A percentile compares a stretch with the other conserved stretches of the same genome.
These are phyloP conservation scores for Aplochiton taeniatus DNA, from an alignment of 2,797 vertebrate species.

Conservation along the genomic window DNA sequence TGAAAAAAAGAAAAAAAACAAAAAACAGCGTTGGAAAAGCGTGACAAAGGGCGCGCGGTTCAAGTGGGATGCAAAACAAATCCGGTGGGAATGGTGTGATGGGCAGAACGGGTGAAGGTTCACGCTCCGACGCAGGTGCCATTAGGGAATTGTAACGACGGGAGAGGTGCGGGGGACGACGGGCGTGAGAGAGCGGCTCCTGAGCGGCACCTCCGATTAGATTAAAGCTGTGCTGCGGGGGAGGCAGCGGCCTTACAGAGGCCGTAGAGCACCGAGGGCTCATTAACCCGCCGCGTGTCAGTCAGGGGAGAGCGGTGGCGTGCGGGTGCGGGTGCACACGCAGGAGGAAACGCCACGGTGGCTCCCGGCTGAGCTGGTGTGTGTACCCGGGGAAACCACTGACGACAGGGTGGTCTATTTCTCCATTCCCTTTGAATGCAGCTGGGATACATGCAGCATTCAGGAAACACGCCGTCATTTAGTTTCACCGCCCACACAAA, in stretches of 20 bases:
- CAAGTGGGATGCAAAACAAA: not conserved
- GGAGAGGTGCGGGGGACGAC: constrained; percentile 42
- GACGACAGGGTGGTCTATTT: constrained; percentile 36
- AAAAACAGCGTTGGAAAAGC: not conserved
- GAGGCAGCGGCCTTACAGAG: constrained; percentile 57
- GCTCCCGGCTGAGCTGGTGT: constrained; percentile 49
- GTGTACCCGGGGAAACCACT: constrained; percentile 37
- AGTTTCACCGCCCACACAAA: constrained; percentile 39
- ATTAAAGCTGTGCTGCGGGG: constrained; percentile 58
- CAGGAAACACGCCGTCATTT: constrained; percentile 35
- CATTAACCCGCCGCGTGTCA: constrained; percentile 67
- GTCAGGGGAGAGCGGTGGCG: constrained; percentile 42
- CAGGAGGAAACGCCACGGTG: constrained; percentile 46
- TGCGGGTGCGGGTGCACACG: constrained; percentile 48
- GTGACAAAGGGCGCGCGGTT: not conserved
- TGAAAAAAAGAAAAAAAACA: too few species aligned
- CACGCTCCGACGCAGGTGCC: constrained; percentile 22
- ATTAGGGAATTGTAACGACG: constrained; percentile 38
- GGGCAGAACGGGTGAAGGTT: constrained; percentile 24
- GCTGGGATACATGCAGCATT: constrained; percentile 29
- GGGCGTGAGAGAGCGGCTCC: constrained; percentile 47
- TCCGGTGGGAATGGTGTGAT: not conserved
- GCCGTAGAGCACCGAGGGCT: constrained; percentile 60
- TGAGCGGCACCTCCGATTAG: constrained; percentile 64
- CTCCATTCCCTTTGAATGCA: constrained; percentile 19